Evolutionary conservation across 2,113 vertebrate genomes (phyloP), one percentile per base, ranked within the genome.

Genomic region (human (Homo sapiens)): DNA sequence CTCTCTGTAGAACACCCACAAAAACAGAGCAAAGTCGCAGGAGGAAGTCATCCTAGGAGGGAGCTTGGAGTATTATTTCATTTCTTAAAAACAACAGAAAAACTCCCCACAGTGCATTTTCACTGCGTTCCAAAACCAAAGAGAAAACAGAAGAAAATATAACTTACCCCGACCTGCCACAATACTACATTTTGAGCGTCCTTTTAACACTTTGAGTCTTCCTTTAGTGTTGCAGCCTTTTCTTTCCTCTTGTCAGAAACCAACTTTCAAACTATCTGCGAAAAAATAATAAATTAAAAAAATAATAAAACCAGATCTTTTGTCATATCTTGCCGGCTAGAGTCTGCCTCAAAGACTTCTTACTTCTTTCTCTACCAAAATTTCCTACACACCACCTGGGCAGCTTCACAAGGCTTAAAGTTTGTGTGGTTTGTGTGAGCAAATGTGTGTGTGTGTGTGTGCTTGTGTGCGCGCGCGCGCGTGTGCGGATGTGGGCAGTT

Each of bases 141-240:
- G 50, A 97, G n/a, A 96, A 98, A 98, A 97, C 61, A 97, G 50
- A 82, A 94, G 93, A 90, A 98, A 98, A 98, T 30, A 40, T 25
- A 95, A 99, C 98, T 99, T 99, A 98, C 98, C 99, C 98, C 87
- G 48, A 96, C 98, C 98, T 98, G 98, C 97, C 96, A 99, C 98
- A 97, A 82, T 73, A 98, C 98, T 98, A 98, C 83, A 98, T 92
- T 98, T 96, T 98, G 97, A 97, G 97, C 79, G 80, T 97, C 97
- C 97, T 96, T 95, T 96, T 88, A 93, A 90, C 66, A 97, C 59
- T 98, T 83, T 95, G 95, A 94, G 78, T 98, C 98, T 97, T 99
- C 98, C 97, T 98, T 95, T 96, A 97, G 78, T 61, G 92, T 87
- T 95, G 97, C 70, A 98, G 94, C 68, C 50, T 98, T 98, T 89